These are phyloP conservation scores for Drosophila engyochracea DNA, from an alignment of 2,888 invertebrate genomes.

Conservation along the genomic window DNA sequence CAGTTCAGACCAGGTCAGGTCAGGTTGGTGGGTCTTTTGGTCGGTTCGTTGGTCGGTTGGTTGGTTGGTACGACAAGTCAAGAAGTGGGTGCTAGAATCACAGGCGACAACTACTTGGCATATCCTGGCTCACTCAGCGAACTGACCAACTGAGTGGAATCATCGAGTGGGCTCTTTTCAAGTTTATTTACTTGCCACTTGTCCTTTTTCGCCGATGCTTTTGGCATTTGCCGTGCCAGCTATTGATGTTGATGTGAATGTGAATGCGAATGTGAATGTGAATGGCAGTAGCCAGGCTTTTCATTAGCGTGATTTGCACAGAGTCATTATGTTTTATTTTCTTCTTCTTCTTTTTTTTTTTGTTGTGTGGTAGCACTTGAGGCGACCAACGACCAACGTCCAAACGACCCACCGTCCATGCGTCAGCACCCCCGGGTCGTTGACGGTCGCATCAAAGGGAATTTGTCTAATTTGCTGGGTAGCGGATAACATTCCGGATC, in stretches of 20 bases:
- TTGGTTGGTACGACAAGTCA: conserved; percentile 13
- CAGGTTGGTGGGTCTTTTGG: conserved; percentile 10
- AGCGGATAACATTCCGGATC: conserved; percentile 16
- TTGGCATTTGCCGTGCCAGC: conserved; percentile 40
- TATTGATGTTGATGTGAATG: conserved; percentile 37
- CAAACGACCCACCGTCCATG: conserved; percentile 15
- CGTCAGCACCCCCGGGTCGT: conserved; percentile 1
- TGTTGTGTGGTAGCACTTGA: conserved; percentile 24
- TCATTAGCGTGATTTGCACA: conserved; percentile 78
- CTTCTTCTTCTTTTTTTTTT: no score
- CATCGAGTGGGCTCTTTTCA: conserved; percentile 68
- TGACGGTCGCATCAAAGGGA: conserved; percentile 34
- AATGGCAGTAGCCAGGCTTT: conserved; percentile 65
- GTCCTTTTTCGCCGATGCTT: conserved; percentile 57
- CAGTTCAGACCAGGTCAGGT: conserved; percentile 4
- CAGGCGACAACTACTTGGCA: conserved; percentile 76
- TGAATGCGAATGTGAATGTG: conserved; percentile 24
- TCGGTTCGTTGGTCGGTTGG: not conserved
- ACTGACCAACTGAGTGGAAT: conserved; percentile 34
- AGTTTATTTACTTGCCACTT: conserved; percentile 79
- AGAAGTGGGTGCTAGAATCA: conserved; percentile 24
- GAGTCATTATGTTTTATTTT: conserved; percentile 63
- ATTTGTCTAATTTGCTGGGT: conserved; percentile 58
- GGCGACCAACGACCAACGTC: not conserved
- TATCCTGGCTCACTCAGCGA: conserved; percentile 66